A percentile compares a stretch with the other conserved stretches of the same genome.
phyloP scores from a whole-genome alignment of 2,797 vertebrate species.

The Sebastes dallii region DNA sequence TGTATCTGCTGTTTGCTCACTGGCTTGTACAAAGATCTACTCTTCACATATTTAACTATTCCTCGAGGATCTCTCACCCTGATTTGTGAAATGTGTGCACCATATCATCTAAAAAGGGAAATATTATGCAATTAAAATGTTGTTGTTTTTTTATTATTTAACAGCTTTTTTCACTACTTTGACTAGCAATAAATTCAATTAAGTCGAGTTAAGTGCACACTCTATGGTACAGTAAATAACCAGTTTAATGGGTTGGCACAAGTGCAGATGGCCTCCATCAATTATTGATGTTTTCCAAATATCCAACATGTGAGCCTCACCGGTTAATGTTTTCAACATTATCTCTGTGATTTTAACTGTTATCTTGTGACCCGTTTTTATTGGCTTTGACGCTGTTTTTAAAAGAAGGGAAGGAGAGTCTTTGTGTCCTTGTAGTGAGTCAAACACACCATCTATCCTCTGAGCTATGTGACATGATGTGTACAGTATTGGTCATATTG shows the following conservation, averaged over 20 bases:
- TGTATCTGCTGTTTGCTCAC: slow-evolving; percentile 52
- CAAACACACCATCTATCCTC: slow-evolving; percentile 32
- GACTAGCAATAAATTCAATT: slow-evolving; percentile 36
- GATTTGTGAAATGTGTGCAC: slow-evolving; percentile 12
- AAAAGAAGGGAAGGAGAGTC: neutral
- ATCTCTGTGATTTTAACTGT: neutral
- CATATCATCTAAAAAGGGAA: slow-evolving; percentile 9
- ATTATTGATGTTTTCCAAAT: slow-evolving; percentile 16
- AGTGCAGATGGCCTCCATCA: slow-evolving; percentile 1
- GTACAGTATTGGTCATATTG: slow-evolving; percentile 79
- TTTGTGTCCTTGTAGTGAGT: slow-evolving; percentile 39
- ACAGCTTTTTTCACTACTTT: neutral
- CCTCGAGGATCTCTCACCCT: neutral
- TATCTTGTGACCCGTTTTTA: neutral
- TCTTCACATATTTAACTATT: neutral
- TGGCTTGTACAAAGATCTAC: slow-evolving; percentile 7
- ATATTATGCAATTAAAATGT: slow-evolving; percentile 48
- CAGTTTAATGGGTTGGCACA: neutral
- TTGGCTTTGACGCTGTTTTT: neutral
- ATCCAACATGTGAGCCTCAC: neutral
- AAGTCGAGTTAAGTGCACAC: neutral
- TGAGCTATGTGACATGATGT: slow-evolving; percentile 52
- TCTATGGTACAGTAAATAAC: neutral
- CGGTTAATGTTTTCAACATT: neutral
- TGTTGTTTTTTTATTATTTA: neutral